Evolutionary conservation across 53 echinoderm and acorn worm species (phyloP).

Genomic region (Hippasteria phrygiana): DNA sequence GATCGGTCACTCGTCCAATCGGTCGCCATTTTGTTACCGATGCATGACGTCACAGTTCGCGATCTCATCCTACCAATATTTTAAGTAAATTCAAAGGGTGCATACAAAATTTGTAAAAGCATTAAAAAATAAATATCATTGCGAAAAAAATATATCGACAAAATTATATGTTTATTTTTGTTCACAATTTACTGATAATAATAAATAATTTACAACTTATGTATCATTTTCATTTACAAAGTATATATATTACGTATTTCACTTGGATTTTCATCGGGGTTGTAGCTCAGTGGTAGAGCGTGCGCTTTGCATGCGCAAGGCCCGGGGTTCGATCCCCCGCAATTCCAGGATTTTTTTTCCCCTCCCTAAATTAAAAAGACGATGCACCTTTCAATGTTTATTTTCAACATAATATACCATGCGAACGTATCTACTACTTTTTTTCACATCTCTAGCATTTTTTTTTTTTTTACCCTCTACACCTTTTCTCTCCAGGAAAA

Average conservation of each 20-base stretch:
- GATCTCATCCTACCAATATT: no score
- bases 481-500: no score
- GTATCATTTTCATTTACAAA: neutral
- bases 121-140: neutral
- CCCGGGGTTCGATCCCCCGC: slow-evolving; percentile 96
- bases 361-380: no score
- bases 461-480: no score
- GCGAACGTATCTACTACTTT: no score
- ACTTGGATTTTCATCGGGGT: slow-evolving; percentile 15
- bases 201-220: neutral
- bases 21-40: neutral
- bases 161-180: neutral
- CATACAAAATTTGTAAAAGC: neutral
- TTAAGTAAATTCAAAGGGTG: neutral
- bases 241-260: neutral
- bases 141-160: neutral
- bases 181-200: neutral
- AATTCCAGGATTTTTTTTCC: slow-evolving; percentile 70
- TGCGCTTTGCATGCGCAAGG: slow-evolving; percentile 93
- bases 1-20: neutral
- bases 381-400: no score
- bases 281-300: slow-evolving; percentile 98
- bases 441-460: no score
- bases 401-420: no score
- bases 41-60: neutral